phyloP scores from a whole-genome alignment of 2,888 invertebrate species.

The Mimachlamys varia region DNA sequence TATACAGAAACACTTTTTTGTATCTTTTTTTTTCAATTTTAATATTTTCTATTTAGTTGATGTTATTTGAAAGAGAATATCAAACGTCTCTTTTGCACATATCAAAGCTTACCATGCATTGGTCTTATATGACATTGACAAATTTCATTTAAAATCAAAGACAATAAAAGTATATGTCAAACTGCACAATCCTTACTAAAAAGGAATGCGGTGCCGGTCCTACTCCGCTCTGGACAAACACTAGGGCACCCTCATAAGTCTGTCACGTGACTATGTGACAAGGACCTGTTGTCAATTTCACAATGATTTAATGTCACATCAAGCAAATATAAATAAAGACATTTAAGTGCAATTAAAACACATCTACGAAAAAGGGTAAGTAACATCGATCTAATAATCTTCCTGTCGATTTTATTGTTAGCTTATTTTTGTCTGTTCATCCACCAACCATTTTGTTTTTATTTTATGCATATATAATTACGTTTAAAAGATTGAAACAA shows the following conservation, averaged over 20 bases:
- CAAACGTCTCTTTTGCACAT: not conserved
- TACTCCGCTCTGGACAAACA: not conserved
- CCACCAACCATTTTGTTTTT: not conserved
- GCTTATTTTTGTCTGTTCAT: not conserved
- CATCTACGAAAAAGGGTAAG: slow-evolving; percentile 21
- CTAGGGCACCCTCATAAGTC: not conserved
- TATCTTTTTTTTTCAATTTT: not conserved
- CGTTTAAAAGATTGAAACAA: too few relatives aligned
- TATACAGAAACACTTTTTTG: too few relatives aligned
- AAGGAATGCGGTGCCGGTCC: not conserved
- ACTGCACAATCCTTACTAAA: not conserved
- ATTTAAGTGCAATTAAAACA: slow-evolving; percentile 33
- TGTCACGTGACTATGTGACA: not conserved
- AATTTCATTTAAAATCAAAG: not conserved
- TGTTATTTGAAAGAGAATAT: not conserved
- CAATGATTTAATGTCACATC: not conserved
- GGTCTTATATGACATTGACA: not conserved
- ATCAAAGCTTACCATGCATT: not conserved
- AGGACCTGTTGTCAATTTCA: slow-evolving; percentile 29
- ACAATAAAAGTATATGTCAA: slow-evolving; percentile 13
- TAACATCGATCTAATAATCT: not conserved
- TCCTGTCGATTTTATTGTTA: not conserved
- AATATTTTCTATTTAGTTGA: not conserved
- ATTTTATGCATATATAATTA: too few relatives aligned
- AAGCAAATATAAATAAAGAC: not conserved